Percentiles rank a stretch among this genome's conserved stretches.
Conservation (phyloP, 2,113 vertebrate species). For the Urocynchramus pylzowi region DNA sequence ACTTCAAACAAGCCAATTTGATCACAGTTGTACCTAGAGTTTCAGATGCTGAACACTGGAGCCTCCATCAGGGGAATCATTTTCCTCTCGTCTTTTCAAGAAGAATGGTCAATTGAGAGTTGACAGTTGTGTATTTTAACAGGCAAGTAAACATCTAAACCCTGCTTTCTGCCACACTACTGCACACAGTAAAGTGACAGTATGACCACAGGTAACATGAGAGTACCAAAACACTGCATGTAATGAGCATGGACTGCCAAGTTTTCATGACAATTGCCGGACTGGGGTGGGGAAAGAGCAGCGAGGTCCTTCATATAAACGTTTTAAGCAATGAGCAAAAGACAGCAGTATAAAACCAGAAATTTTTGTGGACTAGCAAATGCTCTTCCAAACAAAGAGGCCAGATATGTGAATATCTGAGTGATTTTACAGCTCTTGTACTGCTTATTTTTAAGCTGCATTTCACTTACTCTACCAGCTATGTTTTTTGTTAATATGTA, state of each 20-base stretch:
- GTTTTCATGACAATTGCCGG: constrained; percentile 22
- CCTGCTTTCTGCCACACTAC: constrained; percentile 4
- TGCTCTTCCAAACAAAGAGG: neutral
- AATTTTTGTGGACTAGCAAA: neutral
- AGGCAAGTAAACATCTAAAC: constrained; percentile 35
- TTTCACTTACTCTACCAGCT: constrained; percentile 15
- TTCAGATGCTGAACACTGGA: constrained; percentile 16
- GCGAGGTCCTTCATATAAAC: neutral
- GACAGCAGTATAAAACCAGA: constrained; percentile 17
- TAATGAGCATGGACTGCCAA: constrained; percentile 40
- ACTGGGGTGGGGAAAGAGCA: neutral
- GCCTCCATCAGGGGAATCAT: neutral
- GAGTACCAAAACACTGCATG: neutral
- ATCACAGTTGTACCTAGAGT: neutral
- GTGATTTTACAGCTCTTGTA: neutral
- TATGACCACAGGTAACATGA: neutral
- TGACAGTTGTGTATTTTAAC: constrained; percentile 37
- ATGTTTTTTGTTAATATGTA: neutral
- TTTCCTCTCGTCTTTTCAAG: neutral
- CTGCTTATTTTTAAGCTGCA: neutral
- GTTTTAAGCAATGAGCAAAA: neutral
- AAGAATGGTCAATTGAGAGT: constrained; percentile 11
- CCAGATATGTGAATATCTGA: neutral
- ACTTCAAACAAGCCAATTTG: neutral
- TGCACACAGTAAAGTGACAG: constrained; percentile 33